Conservation (phyloP, 2,888 invertebrate species). For the Rhimphoctona megacephalus region DNA sequence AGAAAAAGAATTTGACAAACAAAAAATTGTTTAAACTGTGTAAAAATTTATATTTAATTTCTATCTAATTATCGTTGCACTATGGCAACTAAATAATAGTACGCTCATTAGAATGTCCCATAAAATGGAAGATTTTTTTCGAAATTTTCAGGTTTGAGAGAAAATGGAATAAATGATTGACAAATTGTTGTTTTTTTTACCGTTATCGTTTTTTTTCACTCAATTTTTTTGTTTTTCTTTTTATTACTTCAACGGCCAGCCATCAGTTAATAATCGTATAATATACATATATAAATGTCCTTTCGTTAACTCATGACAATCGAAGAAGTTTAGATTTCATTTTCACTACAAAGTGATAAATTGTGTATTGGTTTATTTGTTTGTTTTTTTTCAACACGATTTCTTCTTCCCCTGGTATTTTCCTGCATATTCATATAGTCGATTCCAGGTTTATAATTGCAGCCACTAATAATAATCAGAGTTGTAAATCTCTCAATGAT, state of each 20-base stretch:
- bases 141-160: background rate
- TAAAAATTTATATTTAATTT: background rate
- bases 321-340: conserved; percentile 40
- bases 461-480: conserved; percentile 1
- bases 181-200: conserved; percentile 24
- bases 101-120: background rate
- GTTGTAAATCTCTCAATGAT: background rate
- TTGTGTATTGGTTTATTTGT: conserved; percentile 3
- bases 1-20: background rate
- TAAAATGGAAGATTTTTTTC: background rate
- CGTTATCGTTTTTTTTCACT: conserved; percentile 19
- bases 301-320: conserved; percentile 65
- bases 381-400: background rate
- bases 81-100: background rate
- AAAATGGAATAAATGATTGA: conserved; percentile 16
- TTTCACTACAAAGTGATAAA: conserved; percentile 48
- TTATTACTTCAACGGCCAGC: conserved; percentile 65
- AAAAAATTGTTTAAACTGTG: background rate
- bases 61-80: background rate
- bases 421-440: background rate
- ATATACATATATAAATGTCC: conserved; percentile 75
- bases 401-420: background rate
- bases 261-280: conserved; percentile 66
- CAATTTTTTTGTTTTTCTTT: conserved; percentile 38
- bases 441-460: background rate